phyloP scores from a whole-genome alignment of 2,888 invertebrate species.

The Caenorhabditis sulstoni region DNA sequence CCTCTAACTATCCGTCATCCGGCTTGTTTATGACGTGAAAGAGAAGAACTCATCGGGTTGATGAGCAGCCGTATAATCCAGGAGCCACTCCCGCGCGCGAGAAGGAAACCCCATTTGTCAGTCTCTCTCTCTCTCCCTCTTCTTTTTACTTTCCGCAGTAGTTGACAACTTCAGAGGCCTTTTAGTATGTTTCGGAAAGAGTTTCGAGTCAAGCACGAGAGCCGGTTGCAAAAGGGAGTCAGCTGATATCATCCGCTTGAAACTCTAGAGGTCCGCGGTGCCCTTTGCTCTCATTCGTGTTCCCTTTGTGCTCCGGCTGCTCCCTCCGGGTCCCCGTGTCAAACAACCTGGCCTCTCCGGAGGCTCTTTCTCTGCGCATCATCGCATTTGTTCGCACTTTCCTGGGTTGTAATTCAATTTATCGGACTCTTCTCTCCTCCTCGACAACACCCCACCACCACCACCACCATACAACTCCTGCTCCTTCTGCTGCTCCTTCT shows the following conservation, averaged over 20 bases:
- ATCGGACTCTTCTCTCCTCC: conserved; percentile 7
- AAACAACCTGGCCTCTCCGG: background rate
- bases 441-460: conserved; percentile 29
- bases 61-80: conserved; percentile 13
- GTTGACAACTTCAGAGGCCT: no score
- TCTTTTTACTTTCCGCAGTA: background rate
- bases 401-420: conserved; percentile 48
- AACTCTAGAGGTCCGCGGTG: no score
- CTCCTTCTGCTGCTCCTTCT: conserved; percentile 4
- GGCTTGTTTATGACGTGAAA: conserved; percentile 5
- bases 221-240: no score
- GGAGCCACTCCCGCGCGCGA: no score
- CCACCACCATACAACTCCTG: conserved; percentile 24
- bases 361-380: conserved; percentile 21
- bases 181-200: no score
- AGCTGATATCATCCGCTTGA: no score
- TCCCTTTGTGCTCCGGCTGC: background rate
- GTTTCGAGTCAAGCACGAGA: no score
- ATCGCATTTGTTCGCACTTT: conserved; percentile 58
- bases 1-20: conserved; percentile 27
- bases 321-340: background rate
- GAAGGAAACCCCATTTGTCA: background rate
- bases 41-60: background rate
- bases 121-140: background rate
- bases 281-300: no score